Evolutionary conservation across 2,113 vertebrate species (phyloP).

Genomic region (Callionymus lyra): DNA sequence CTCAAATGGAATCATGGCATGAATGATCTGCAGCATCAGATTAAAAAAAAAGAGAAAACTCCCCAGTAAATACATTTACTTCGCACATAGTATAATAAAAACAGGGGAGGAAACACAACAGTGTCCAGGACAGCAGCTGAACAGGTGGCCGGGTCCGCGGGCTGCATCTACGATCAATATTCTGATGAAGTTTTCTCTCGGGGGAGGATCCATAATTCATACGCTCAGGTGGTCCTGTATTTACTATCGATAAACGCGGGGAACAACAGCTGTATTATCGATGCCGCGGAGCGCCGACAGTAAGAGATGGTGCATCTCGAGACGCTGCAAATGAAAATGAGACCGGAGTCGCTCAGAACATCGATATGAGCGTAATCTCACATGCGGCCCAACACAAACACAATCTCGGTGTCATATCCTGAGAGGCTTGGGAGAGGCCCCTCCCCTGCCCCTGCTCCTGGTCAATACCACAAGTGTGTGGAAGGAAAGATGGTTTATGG

Average conservation of each 20-base stretch:
- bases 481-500: not conserved
- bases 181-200: slow-evolving; percentile 49
- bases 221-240: slow-evolving; percentile 52
- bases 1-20: too few relatives aligned
- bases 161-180: slow-evolving; percentile 45
- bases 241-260: slow-evolving; percentile 39
- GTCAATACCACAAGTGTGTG: too few relatives aligned
- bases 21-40: not conserved
- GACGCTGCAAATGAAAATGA: not conserved
- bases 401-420: too few relatives aligned
- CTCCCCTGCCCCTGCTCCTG: too few relatives aligned
- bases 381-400: too few relatives aligned
- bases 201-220: slow-evolving; percentile 50
- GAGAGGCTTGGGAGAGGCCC: too few relatives aligned
- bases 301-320: not conserved
- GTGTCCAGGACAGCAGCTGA: not conserved
- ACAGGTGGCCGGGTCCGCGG: slow-evolving; percentile 2
- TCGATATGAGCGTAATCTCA: not conserved
- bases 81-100: not conserved
- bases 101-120: not conserved
- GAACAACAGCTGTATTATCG: slow-evolving; percentile 27
- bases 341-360: not conserved
- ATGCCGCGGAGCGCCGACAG: not conserved
- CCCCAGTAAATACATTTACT: too few relatives aligned
- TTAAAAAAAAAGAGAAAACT: not conserved